Evolutionary conservation across 2,888 invertebrate genomes (phyloP).

Genomic region (Mesopsocus fuscifrons): DNA sequence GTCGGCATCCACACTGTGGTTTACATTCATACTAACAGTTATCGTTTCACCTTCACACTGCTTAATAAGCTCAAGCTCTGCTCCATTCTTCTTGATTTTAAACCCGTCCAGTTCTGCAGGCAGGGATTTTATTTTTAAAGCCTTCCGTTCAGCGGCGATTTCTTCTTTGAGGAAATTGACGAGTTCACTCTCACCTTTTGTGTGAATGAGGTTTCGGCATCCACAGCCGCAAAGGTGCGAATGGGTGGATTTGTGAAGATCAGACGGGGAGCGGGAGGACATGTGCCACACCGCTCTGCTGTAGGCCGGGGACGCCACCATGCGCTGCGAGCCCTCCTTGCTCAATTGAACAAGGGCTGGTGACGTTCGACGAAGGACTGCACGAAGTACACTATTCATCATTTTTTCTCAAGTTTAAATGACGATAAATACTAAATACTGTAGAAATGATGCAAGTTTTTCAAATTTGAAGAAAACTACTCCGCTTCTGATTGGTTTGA

Average conservation of each 20-base stretch:
- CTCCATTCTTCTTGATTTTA: constrained; percentile 53
- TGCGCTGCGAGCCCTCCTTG: neutral
- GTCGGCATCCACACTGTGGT: constrained; percentile 83
- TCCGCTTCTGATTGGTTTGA: too few species aligned
- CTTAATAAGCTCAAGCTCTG: constrained; percentile 71
- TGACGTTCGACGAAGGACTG: neutral
- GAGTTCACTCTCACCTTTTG: constrained; percentile 72
- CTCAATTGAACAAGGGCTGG: neutral
- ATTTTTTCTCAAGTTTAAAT: too few species aligned
- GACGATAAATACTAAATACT: too few species aligned
- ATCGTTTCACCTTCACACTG: constrained; percentile 50
- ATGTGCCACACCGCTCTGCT: constrained; percentile 53
- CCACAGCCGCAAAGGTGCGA: constrained; percentile 47
- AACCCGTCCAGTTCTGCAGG: constrained; percentile 69
- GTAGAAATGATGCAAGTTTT: too few species aligned
- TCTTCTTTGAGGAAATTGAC: constrained; percentile 86
- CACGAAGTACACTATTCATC: neutral
- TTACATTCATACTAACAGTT: constrained; percentile 72
- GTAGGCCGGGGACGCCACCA: neutral
- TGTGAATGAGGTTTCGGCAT: constrained; percentile 34
- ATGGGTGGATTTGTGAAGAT: constrained; percentile 22
- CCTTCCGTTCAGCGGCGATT: constrained; percentile 76
- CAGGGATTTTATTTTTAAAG: constrained; percentile 52
- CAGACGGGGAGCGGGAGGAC: constrained; percentile 28
- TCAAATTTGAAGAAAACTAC: too few species aligned